Conservation (phyloP, 1,140 invertebrate species). For the Apis mellifera region DNA sequence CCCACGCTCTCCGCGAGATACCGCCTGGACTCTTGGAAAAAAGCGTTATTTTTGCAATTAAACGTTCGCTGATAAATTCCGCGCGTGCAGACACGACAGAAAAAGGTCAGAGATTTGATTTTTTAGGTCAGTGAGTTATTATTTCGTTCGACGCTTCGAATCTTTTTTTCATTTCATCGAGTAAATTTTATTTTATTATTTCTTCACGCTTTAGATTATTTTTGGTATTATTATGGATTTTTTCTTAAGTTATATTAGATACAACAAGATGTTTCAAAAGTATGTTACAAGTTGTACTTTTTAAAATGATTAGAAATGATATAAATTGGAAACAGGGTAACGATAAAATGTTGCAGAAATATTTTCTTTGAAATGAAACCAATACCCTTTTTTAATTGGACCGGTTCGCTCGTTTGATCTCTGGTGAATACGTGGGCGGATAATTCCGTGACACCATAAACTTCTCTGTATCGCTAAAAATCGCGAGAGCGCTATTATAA, state of each 20-base stretch:
- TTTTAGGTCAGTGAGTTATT: background rate
- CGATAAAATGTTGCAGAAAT: background rate
- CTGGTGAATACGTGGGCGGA: constrained; percentile 10
- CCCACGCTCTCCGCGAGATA: constrained; percentile 8
- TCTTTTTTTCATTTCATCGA: background rate
- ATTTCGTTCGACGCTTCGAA: background rate
- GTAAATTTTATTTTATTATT: background rate
- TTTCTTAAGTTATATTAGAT: too few species aligned
- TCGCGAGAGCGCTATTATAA: constrained; percentile 2
- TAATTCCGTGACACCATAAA: constrained; percentile 19
- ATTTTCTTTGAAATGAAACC: background rate
- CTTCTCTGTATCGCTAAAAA: constrained; percentile 8
- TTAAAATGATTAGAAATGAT: too few species aligned
- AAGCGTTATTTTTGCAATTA: background rate
- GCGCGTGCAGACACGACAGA: background rate
- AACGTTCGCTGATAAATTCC: constrained; percentile 10
- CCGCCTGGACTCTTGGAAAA: background rate
- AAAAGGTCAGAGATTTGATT: constrained; percentile 9
- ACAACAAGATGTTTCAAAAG: too few species aligned
- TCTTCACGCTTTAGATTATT: too few species aligned
- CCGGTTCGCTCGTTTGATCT: background rate
- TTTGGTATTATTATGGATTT: background rate
- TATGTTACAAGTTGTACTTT: too few species aligned
- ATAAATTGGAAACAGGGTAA: background rate
- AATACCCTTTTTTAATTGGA: background rate